Conservation (phyloP, 2,888 invertebrate genomes). For the Chalcosyrphus nemorum region DNA sequence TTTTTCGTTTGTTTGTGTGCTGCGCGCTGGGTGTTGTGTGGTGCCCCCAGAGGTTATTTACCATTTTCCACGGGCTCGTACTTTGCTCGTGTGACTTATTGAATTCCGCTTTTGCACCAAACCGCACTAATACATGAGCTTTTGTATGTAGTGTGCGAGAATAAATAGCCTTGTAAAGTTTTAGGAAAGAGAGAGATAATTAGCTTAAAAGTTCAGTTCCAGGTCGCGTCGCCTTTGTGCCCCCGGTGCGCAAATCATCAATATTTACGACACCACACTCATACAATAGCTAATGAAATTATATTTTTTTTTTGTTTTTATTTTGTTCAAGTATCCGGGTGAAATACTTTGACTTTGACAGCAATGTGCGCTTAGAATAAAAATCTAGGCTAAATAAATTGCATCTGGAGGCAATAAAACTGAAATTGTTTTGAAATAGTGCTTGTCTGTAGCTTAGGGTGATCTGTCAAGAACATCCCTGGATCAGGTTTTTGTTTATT, state of each 20-base stretch:
- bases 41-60: conserved; percentile 37
- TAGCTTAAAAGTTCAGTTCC: conserved; percentile 79
- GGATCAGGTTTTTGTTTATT: too few relatives aligned
- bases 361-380: background rate
- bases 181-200: conserved; percentile 67
- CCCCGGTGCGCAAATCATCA: conserved; percentile 59
- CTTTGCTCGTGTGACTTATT: conserved; percentile 33
- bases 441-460: too few relatives aligned
- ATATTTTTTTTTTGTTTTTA: too few relatives aligned
- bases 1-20: background rate
- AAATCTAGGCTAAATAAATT: background rate
- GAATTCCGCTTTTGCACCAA: conserved; percentile 40
- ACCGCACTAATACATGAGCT: background rate
- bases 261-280: conserved; percentile 61
- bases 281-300: conserved; percentile 33
- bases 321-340: conserved; percentile 38
- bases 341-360: conserved; percentile 51
- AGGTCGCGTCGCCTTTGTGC: conserved; percentile 78
- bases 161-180: conserved; percentile 57
- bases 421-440: background rate
- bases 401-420: conserved; percentile 10
- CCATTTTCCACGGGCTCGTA: conserved; percentile 51
- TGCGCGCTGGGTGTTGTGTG: background rate
- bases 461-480: too few relatives aligned
- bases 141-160: too few relatives aligned